A percentile compares a stretch with the other conserved stretches of the same genome.
Conservation (phyloP, 2,888 invertebrate species). For the Acholoe squamosa region DNA sequence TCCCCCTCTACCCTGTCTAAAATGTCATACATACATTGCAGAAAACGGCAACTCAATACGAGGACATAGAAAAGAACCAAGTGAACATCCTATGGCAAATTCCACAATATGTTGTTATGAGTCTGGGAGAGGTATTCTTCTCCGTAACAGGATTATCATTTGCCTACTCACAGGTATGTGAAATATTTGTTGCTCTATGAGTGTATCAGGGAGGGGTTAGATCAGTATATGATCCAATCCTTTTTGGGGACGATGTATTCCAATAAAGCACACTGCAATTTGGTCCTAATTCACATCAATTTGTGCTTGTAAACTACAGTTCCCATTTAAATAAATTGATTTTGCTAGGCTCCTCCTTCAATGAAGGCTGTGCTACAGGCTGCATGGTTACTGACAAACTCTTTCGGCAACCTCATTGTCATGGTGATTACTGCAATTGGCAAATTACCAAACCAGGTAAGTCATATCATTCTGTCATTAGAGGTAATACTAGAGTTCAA, state of each 20-base stretch:
- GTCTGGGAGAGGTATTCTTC: conserved; percentile 71
- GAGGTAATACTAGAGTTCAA: no score
- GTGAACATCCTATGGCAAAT: conserved; percentile 71
- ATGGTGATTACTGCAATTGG: conserved; percentile 67
- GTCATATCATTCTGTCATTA: neutral
- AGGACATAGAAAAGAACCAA: conserved; percentile 61
- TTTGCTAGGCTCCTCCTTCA: conserved; percentile 68
- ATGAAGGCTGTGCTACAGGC: conserved; percentile 71
- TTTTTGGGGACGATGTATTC: no score
- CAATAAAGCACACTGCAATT: no score
- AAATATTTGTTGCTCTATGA: no score
- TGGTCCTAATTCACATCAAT: no score
- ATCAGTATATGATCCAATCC: no score
- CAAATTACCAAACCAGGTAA: conserved; percentile 63
- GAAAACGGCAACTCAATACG: neutral
- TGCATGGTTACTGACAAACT: conserved; percentile 69
- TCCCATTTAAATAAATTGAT: neutral
- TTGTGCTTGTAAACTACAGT: no score
- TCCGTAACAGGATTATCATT: conserved; percentile 72
- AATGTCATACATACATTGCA: neutral
- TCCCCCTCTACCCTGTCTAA: no score
- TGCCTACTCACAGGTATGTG: conserved; percentile 70
- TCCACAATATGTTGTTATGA: conserved; percentile 72
- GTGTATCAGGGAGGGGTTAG: no score
- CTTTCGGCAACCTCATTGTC: conserved; percentile 70